Conservation (phyloP, 1,140 invertebrate species). For the Drosophila sulfurigaster region DNA sequence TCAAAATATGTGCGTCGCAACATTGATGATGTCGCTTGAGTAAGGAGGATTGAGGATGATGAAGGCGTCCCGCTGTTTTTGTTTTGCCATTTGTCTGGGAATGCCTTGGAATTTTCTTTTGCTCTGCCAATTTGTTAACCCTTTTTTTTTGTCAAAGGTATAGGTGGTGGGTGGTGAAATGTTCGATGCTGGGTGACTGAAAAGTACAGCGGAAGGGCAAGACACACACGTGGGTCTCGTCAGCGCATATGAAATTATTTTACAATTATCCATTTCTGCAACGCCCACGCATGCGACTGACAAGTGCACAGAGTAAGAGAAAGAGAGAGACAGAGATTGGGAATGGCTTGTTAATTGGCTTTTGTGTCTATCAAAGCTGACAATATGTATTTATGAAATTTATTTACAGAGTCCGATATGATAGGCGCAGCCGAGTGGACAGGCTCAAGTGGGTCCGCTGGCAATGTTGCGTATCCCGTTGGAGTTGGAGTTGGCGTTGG, state of each 20-base stretch:
- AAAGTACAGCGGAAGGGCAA: not conserved
- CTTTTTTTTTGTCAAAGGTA: constrained; percentile 21
- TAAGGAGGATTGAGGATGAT: not conserved
- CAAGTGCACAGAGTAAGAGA: constrained; percentile 40
- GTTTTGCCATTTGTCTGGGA: constrained; percentile 31
- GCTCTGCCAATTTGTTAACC: constrained; percentile 53
- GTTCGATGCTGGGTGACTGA: not conserved
- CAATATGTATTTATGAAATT: not conserved
- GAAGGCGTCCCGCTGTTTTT: constrained; percentile 38
- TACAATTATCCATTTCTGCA: constrained; percentile 67
- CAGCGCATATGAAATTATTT: constrained; percentile 74
- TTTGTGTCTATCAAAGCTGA: constrained; percentile 6
- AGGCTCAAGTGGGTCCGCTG: constrained; percentile 49
- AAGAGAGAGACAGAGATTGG: constrained; percentile 4
- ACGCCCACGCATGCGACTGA: constrained; percentile 65
- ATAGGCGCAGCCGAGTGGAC: constrained; percentile 85
- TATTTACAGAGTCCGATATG: constrained; percentile 81
- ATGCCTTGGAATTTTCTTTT: constrained; percentile 72
- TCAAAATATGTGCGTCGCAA: constrained; percentile 63
- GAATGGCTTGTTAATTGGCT: constrained; percentile 55
- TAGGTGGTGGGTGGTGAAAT: not conserved
- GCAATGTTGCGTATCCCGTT: constrained; percentile 57
- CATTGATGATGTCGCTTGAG: not conserved
- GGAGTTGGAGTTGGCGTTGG: constrained; percentile 50
- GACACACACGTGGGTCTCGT: constrained; percentile 52